Percentiles rank a stretch among this genome's conserved stretches.
phyloP scores from a whole-genome alignment of 2,113 vertebrate species.

The Antechinus flavipes region DNA sequence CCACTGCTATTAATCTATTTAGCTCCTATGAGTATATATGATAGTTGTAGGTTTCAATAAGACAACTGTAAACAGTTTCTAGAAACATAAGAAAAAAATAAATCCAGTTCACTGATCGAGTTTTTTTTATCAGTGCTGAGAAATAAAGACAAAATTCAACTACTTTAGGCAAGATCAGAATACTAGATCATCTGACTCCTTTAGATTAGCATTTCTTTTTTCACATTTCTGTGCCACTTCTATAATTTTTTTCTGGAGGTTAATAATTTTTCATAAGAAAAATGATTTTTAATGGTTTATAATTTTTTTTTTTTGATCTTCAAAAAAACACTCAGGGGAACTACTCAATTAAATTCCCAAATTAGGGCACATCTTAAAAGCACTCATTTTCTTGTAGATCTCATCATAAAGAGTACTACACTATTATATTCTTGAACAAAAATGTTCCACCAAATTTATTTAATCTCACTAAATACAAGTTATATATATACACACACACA shows the following conservation, averaged over 20 bases:
- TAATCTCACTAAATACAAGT: constrained; percentile 63
- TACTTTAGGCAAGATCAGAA: constrained; percentile 48
- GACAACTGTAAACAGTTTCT: constrained; percentile 15
- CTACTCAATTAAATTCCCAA: constrained; percentile 78
- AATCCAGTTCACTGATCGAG: constrained; percentile 9
- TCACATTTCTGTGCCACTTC: constrained; percentile 21
- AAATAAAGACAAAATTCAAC: constrained; percentile 27
- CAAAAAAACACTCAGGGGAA: constrained; percentile 67
- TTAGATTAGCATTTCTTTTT: constrained; percentile 34
- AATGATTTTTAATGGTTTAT: constrained; percentile 29
- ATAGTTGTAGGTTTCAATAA: constrained; percentile 15
- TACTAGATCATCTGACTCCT: constrained; percentile 44
- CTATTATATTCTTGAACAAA: constrained; percentile 64
- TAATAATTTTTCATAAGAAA: constrained; percentile 70
- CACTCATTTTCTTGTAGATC: constrained; percentile 54
- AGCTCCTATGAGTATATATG: background rate
- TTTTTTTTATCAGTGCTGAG: background rate
- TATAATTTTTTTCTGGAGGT: constrained; percentile 62
- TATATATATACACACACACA: constrained; percentile 47
- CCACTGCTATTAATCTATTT: background rate
- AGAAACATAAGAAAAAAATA: constrained; percentile 4
- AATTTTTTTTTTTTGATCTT: constrained; percentile 48
- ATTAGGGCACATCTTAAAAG: constrained; percentile 75
- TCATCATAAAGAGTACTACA: constrained; percentile 51
- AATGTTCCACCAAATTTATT: constrained; percentile 68